Evolutionary conservation across 2,113 vertebrate species (phyloP), one percentile per base, ranked within the genome.

Genomic region (Asarcornis scutulata): DNA sequence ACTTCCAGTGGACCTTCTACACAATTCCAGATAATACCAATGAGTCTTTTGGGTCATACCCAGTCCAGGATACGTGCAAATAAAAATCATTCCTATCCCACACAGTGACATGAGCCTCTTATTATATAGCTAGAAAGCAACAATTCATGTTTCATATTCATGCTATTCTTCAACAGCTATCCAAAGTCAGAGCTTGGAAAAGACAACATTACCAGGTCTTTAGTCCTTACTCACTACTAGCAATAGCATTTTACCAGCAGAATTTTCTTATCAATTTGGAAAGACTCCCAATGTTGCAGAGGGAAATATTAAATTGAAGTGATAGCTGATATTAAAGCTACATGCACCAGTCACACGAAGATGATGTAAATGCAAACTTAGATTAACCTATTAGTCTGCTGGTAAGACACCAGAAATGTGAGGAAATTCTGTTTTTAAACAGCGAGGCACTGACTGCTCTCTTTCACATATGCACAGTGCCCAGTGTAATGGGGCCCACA

Each of bases 401-500:
- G 26, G 34, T 25, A 59, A 25, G 50, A 29, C 17, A 60, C 6
- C 32, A 83, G 13, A 27, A 75, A 53, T 5, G 22, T 55, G 31
- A 75, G 17, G n/a, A 86, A 76, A 32, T 58, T 56, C 36, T 31
- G 9, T 2, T 88, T 90, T 83, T 69, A 58, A 92, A 71, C 7
- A 55, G 13, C 5, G 27, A 89, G 18, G 9, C 25, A 62, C 3
- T 27, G 21, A 73, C 3, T 3, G 32, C 22, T 48, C 17, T 50
- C 31, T 89, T 67, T 27, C 18, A 32, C 1, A 0, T 17, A 66
- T 2, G 11, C 29, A 1, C 1, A 44, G 12, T 18, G 15, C 26
- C 2, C 1, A 58, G 15, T 6, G 3, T 11, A 83, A 62, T 0
- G 0, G 9, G 11, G 9, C 40, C 17, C 29, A 40, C 31, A 72